Percentiles rank a stretch among this genome's conserved stretches.
These are phyloP conservation scores for Nephila pilipes DNA, from an alignment of 1,140 invertebrate species.

Conservation along the genomic window DNA sequence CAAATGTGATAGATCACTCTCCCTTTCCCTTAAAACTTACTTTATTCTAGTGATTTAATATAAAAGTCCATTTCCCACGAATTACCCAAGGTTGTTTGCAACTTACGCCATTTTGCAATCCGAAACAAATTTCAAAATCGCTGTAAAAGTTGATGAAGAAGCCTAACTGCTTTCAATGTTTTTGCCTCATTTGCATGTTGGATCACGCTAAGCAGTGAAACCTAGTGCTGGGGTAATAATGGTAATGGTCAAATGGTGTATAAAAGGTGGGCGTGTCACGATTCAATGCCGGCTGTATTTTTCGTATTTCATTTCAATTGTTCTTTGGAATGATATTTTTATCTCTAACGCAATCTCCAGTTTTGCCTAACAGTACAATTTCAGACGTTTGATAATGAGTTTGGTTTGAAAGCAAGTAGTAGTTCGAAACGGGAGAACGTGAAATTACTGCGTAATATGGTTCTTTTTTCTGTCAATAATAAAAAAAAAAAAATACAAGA, in stretches of 20 bases:
- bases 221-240: constrained; percentile 31
- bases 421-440: background rate
- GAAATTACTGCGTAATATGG: background rate
- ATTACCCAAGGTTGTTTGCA: background rate
- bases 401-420: background rate
- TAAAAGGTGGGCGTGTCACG: constrained; percentile 49
- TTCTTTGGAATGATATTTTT: constrained; percentile 41
- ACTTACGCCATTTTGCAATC: constrained; percentile 19
- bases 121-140: constrained; percentile 29
- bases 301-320: constrained; percentile 67
- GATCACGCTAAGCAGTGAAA: constrained; percentile 50
- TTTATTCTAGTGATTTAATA: background rate
- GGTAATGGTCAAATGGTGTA: constrained; percentile 63
- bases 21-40: background rate
- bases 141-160: constrained; percentile 28
- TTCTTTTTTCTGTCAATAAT: too few species aligned
- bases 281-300: constrained; percentile 28
- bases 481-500: too few species aligned
- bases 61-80: background rate
- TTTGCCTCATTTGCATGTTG: constrained; percentile 56
- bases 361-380: background rate
- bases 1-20: too few species aligned
- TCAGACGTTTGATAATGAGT: background rate
- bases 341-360: constrained; percentile 7
- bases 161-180: constrained; percentile 44